A percentile compares a stretch with the other conserved stretches of the same genome.
Evolutionary conservation across 2,888 invertebrate species (phyloP).

Genomic region (Xestia rhomboidea): DNA sequence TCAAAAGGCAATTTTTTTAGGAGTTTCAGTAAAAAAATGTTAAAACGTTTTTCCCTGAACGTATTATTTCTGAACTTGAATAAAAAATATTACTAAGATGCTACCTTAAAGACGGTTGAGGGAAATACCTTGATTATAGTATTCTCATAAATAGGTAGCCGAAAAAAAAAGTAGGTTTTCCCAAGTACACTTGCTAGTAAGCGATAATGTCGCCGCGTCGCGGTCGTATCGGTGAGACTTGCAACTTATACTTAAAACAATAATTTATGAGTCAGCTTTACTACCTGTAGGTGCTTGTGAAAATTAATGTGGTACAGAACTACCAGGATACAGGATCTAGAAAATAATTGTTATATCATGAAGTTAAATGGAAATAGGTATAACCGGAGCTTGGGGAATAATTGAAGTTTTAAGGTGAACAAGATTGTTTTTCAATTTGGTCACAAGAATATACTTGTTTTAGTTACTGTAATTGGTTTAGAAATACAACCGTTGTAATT

Average conservation of each 20-base stretch:
- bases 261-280: slow-evolving; percentile 44
- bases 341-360: slow-evolving; percentile 29
- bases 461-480: too few species aligned
- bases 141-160: background rate
- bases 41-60: background rate
- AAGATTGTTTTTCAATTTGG: background rate
- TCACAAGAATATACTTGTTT: background rate
- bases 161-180: slow-evolving; percentile 10
- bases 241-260: slow-evolving; percentile 20
- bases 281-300: slow-evolving; percentile 16
- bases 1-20: background rate
- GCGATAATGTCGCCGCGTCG: background rate
- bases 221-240: slow-evolving; percentile 8
- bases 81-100: background rate
- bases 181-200: background rate
- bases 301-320: slow-evolving; percentile 29
- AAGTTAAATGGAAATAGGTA: background rate
- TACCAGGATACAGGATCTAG: slow-evolving; percentile 54
- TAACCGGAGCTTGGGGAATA: slow-evolving; percentile 39
- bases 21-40: slow-evolving; percentile 4
- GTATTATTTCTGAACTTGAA: slow-evolving; percentile 7
- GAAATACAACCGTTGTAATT: too few species aligned
- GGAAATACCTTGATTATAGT: slow-evolving; percentile 19
- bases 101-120: background rate
- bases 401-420: background rate